phyloP scores from a whole-genome alignment of 2,797 vertebrate species.

The Hippopotamyrus pictus region DNA sequence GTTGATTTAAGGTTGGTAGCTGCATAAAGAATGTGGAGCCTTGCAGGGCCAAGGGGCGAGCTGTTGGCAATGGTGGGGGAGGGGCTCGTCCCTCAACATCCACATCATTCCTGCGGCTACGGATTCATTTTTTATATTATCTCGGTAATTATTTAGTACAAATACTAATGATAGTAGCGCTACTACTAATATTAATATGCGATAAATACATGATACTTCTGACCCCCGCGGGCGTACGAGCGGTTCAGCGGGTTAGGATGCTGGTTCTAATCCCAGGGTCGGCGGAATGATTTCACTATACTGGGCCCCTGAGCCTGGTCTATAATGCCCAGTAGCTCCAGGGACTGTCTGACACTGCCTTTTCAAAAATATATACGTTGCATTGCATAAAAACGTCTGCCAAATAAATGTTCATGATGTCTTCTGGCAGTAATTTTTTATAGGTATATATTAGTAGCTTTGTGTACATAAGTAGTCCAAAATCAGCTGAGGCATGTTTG shows the following conservation, averaged over 20 bases:
- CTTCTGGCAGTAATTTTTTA: not conserved
- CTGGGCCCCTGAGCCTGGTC: not conserved
- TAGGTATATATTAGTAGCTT: not conserved
- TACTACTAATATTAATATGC: slow-evolving; percentile 1
- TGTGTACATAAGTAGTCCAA: not conserved
- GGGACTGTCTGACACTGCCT: not conserved
- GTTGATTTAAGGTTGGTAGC: not conserved
- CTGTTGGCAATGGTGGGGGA: not conserved
- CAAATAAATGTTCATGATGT: not conserved
- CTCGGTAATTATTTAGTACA: not conserved
- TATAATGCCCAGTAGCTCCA: not conserved
- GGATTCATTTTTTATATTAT: not conserved
- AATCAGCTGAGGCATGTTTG: not conserved
- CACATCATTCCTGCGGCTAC: not conserved
- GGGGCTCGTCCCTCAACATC: not conserved
- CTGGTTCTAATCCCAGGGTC: not conserved
- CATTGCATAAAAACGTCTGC: not conserved
- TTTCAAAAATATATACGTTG: not conserved
- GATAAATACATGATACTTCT: not conserved
- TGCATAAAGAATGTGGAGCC: not conserved
- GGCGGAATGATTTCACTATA: not conserved
- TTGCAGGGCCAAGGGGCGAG: not conserved
- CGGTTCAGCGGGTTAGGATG: not conserved
- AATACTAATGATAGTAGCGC: not conserved
- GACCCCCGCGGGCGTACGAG: not conserved